Evolutionary conservation across 2,113 vertebrate species (phyloP).

Genomic region (Crocuta crocuta): DNA sequence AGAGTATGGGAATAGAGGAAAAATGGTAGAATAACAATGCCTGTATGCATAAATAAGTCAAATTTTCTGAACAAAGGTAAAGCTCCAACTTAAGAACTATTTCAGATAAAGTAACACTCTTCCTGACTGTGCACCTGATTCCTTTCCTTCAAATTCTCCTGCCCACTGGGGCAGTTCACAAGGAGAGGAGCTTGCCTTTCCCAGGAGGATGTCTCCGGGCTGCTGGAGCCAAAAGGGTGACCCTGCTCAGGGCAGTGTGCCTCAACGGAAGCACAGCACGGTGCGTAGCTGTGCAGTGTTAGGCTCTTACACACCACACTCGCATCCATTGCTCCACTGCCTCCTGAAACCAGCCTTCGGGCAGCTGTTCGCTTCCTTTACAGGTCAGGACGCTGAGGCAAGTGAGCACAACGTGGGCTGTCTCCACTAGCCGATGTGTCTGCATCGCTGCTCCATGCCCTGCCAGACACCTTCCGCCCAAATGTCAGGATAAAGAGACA

Average conservation of each 20-base stretch:
- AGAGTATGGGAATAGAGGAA: not conserved
- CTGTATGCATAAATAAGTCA: not conserved
- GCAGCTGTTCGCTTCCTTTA: not conserved
- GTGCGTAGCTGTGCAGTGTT: too few relatives aligned
- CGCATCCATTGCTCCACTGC: not conserved
- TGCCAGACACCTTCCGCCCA: not conserved
- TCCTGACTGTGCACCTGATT: not conserved
- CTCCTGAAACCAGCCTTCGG: not conserved
- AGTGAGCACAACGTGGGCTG: not conserved
- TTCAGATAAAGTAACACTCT: not conserved
- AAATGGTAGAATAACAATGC: not conserved
- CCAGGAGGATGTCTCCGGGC: not conserved
- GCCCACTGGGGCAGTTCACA: not conserved
- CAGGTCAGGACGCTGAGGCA: not conserved
- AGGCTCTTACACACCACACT: not conserved
- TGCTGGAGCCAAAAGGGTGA: not conserved
- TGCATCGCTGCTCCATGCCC: not conserved
- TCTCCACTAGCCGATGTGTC: not conserved
- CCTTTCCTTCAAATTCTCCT: not conserved
- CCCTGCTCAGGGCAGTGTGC: not conserved
- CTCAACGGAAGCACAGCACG: not conserved
- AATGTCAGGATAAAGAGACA: not conserved
- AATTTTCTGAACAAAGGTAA: not conserved
- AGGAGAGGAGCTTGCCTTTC: not conserved
- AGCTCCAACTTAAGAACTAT: conserved; percentile 23